Evolutionary conservation across 2,888 invertebrate genomes (phyloP).

Genomic region (Lasioglossum marginatum): DNA sequence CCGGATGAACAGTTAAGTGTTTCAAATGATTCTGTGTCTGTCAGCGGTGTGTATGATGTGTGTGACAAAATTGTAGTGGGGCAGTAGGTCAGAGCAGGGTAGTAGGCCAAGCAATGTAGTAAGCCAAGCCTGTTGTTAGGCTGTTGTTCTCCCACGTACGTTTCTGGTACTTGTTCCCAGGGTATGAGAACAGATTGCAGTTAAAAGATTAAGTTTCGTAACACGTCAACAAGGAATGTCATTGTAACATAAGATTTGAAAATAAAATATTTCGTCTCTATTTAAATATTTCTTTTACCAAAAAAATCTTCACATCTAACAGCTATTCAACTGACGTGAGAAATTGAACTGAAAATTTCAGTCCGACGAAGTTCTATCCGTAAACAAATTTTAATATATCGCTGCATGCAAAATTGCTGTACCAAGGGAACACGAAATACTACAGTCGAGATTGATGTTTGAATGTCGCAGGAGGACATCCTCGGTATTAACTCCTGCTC

Average conservation of each 20-base stretch:
- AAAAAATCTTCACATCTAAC: not conserved
- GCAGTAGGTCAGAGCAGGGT: constrained; percentile 10
- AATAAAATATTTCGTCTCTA: not conserved
- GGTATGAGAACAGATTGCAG: not conserved
- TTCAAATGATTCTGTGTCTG: not conserved
- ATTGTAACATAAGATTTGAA: not conserved
- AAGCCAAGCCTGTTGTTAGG: constrained; percentile 10
- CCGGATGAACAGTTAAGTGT: not conserved
- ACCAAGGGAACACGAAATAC: not conserved
- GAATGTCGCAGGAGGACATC: not conserved
- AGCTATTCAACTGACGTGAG: not conserved
- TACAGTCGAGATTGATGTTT: not conserved
- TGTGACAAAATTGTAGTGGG: constrained; percentile 12
- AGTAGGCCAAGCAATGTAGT: constrained; percentile 14
- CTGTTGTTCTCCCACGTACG: not conserved
- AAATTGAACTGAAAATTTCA: not conserved
- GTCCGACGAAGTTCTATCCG: not conserved
- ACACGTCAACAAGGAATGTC: not conserved
- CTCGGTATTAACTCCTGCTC: not conserved
- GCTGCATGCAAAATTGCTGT: not conserved
- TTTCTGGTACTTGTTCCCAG: not conserved
- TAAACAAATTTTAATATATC: not conserved
- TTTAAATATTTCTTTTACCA: not conserved
- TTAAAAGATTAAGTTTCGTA: not conserved
- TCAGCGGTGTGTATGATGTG: not conserved